A percentile compares a stretch with the other conserved stretches of the same genome.
Conservation (phyloP, 2,797 vertebrate genomes). For the Chaunax sp. region DNA sequence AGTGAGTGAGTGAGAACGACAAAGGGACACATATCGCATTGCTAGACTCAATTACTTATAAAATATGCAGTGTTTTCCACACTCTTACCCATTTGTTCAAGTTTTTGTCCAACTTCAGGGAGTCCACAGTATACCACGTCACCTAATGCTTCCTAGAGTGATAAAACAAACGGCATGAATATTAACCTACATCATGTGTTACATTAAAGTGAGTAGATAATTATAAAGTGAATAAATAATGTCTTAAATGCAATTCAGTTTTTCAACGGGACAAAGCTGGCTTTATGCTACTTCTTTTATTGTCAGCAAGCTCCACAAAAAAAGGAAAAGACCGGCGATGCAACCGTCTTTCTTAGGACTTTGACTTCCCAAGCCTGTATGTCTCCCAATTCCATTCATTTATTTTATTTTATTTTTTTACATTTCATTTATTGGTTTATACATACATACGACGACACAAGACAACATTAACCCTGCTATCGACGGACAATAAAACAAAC, state of each 20-base stretch:
- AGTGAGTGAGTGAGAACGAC: no score
- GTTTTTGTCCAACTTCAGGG: slow-evolving; percentile 93
- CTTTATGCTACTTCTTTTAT: neutral
- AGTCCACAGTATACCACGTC: slow-evolving; percentile 98
- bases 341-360: no score
- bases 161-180: neutral
- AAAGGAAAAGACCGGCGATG: neutral
- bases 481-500: no score
- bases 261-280: neutral
- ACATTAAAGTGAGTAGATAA: neutral
- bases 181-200: neutral
- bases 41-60: neutral
- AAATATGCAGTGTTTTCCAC: neutral
- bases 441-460: no score
- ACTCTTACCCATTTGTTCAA: slow-evolving; percentile 90
- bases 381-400: no score
- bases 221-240: neutral
- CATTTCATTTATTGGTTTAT: no score
- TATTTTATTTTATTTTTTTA: no score
- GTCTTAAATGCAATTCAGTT: neutral
- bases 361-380: no score
- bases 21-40: slow-evolving; percentile 7
- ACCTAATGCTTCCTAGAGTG: slow-evolving; percentile 92
- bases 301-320: neutral
- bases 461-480: no score